A percentile compares a stretch with the other conserved stretches of the same genome.
Evolutionary conservation across 1,140 invertebrate species (phyloP).

Genomic region (Drosophila pachea): DNA sequence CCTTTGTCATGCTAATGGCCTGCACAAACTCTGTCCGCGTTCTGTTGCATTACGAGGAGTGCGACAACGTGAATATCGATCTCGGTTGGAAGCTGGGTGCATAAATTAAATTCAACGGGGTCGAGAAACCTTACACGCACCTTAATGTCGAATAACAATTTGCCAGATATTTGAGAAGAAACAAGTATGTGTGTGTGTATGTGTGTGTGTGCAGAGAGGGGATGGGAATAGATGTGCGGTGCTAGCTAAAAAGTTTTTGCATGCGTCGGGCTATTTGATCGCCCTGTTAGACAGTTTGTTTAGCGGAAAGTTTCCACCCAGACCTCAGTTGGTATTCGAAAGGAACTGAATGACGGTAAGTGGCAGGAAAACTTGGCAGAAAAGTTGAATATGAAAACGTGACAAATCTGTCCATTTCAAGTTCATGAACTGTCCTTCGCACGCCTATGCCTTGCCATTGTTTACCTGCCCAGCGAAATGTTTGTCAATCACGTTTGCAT

Average conservation of each 20-base stretch:
- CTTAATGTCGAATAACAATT: background rate
- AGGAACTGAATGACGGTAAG: conserved; percentile 9
- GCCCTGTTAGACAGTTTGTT: conserved; percentile 3
- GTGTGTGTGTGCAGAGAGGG: too few species aligned
- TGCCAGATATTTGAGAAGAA: background rate
- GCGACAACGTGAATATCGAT: conserved; percentile 29
- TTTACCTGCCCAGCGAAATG: background rate
- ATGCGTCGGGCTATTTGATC: background rate
- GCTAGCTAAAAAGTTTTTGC: background rate
- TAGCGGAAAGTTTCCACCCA: conserved; percentile 10
- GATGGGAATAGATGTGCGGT: too few species aligned
- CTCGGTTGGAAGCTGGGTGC: conserved; percentile 11
- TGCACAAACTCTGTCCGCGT: conserved; percentile 9
- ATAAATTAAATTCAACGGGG: background rate
- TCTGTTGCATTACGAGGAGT: background rate
- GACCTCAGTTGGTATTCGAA: conserved; percentile 9
- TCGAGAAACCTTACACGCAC: conserved; percentile 3
- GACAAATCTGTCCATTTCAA: background rate
- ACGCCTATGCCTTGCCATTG: background rate
- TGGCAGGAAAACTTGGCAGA: conserved; percentile 8
- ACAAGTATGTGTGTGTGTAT: background rate
- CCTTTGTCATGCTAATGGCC: conserved; percentile 21
- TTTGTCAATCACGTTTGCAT: conserved; percentile 4
- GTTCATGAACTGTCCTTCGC: background rate
- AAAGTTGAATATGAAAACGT: conserved; percentile 8